A percentile compares a stretch with the other conserved stretches of the same genome.
Conservation (phyloP, 2,113 vertebrate genomes). For the Oplegnathus fasciatus region DNA sequence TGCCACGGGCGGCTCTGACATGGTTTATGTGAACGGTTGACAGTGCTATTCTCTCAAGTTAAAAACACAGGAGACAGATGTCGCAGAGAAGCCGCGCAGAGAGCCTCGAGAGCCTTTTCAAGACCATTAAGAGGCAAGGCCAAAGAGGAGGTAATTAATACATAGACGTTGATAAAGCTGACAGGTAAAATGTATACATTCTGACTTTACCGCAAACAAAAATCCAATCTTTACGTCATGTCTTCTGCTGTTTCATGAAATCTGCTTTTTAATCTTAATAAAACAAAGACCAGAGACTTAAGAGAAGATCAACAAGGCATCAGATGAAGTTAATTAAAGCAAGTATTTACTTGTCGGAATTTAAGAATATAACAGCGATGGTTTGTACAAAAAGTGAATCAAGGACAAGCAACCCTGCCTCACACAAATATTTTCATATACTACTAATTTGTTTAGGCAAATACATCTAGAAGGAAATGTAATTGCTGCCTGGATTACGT, state of each 20-base stretch:
- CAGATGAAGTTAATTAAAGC: conserved; percentile 13
- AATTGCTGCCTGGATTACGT: neutral
- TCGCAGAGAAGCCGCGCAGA: conserved; percentile 28
- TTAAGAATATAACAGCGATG: too few species aligned
- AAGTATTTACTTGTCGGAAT: neutral
- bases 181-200: conserved; percentile 59
- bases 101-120: conserved; percentile 33
- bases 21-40: conserved; percentile 64
- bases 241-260: neutral
- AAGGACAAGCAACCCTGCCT: neutral
- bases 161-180: conserved; percentile 31
- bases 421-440: neutral
- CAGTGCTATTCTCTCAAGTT: conserved; percentile 70
- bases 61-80: conserved; percentile 62
- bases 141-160: conserved; percentile 64
- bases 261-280: neutral
- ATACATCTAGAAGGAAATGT: neutral
- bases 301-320: conserved; percentile 21
- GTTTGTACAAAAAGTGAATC: neutral
- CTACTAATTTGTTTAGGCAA: neutral
- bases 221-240: neutral
- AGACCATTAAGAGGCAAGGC: conserved; percentile 41
- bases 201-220: neutral
- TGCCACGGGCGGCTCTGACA: conserved; percentile 63
- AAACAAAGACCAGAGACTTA: neutral